phyloP scores from a whole-genome alignment of 2,797 vertebrate species.

The Huso huso region DNA sequence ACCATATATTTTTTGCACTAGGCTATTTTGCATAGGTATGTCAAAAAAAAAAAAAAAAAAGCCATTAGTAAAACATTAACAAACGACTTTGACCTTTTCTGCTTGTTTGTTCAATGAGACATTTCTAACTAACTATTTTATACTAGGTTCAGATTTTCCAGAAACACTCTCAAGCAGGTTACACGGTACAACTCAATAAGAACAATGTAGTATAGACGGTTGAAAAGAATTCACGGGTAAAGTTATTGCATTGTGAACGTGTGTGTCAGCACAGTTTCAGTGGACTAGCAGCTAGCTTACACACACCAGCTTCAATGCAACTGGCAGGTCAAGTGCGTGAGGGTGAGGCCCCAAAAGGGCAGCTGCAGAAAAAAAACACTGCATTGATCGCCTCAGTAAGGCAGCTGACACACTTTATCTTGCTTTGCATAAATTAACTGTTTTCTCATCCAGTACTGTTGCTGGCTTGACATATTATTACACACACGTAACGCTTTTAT shows the following conservation, averaged over 20 bases:
- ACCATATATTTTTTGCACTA: too few species aligned
- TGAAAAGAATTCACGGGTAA: too few species aligned
- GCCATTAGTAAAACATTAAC: constrained; percentile 64
- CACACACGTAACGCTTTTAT: not conserved
- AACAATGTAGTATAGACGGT: too few species aligned
- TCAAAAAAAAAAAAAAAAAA: constrained; percentile 21
- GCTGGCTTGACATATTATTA: constrained; percentile 13
- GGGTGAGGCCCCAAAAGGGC: constrained; percentile 24
- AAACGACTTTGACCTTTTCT: constrained; percentile 23
- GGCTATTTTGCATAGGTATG: too few species aligned
- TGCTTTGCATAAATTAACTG: constrained; percentile 16
- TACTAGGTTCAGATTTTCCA: too few species aligned
- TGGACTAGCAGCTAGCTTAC: not conserved
- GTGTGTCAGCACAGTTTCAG: too few species aligned
- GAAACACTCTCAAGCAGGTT: too few species aligned
- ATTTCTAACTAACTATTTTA: constrained; percentile 24
- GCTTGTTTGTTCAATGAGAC: constrained; percentile 32
- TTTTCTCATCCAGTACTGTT: constrained; percentile 14
- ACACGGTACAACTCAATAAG: too few species aligned
- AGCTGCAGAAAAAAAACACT: constrained; percentile 43
- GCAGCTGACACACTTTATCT: constrained; percentile 40
- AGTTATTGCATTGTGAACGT: too few species aligned
- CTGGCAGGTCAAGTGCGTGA: constrained; percentile 39
- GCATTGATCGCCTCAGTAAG: constrained; percentile 30
- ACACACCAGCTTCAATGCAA: constrained; percentile 27